phyloP scores from a whole-genome alignment of 2,797 vertebrate genomes.

The Phoxinus dragarum region DNA sequence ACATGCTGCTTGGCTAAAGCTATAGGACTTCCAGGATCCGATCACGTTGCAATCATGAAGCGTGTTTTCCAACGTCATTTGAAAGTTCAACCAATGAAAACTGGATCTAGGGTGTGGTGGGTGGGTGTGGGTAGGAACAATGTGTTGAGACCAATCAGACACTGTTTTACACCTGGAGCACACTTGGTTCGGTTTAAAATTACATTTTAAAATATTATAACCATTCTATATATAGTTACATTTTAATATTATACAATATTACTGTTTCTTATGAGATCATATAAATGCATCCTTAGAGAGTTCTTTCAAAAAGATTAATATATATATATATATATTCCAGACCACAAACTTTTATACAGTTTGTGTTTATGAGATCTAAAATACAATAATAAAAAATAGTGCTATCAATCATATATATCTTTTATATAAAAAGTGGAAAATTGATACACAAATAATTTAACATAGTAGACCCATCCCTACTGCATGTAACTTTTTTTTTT shows the following conservation, averaged over 20 bases:
- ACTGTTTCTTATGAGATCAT: not conserved
- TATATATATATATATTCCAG: no score
- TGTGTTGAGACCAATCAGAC: not conserved
- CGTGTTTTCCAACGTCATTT: no score
- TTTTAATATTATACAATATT: not conserved
- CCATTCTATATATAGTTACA: not conserved
- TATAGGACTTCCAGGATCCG: no score
- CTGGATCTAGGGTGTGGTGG: no score
- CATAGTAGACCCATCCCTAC: not conserved
- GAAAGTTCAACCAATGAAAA: no score
- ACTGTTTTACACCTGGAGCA: not conserved
- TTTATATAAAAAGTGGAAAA: not conserved
- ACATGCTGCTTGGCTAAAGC: no score
- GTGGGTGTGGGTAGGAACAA: not conserved
- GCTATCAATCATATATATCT: not conserved
- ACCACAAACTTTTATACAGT: not conserved
- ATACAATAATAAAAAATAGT: not conserved
- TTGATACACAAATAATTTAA: not conserved
- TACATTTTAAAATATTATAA: not conserved
- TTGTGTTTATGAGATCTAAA: not conserved
- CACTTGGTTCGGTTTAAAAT: not conserved
- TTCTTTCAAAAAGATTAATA: not conserved
- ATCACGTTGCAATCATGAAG: no score
- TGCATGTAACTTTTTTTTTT: not conserved
- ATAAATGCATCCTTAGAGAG: not conserved